Evolutionary conservation across 1,140 invertebrate species (phyloP), one percentile per base, ranked within the genome.

Genomic region (Rhopalosiphum padi): DNA sequence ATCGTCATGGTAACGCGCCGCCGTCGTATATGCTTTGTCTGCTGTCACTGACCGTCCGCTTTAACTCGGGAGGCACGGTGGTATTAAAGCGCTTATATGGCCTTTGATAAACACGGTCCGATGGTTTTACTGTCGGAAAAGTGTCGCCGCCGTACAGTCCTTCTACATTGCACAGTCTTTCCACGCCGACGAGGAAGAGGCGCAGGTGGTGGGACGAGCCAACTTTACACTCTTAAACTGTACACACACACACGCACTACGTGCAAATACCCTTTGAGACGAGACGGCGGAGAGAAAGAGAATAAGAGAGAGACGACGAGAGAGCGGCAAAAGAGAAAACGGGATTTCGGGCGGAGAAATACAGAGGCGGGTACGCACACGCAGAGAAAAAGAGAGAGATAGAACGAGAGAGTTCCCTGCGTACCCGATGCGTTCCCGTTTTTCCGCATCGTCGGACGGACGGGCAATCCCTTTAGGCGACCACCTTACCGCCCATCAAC

Each of bases 21-120:
- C 8, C 77, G 91, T 30, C 90, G 77, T 43, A 77, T 35, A 77
- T 77, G 77, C 91, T 85, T 93, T 83, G 91, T 93, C 48, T 46
- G 9, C 43, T 23, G 48, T 25, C 46, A n/a, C 77, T 93, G 91
- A 93, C 91, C 91, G 60, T 83, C 25, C n/a, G n/a, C 35, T 83
- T 88, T 48, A 77, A 83, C 60, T 83, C 46, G 46, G 43, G 22
- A 25, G 68, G 30, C 55, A 18, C 41, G 30, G 30, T 30, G 35
- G 68, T 37, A 92, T 86, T 55, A 86, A 93, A 53, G 43, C 91
- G 91, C 91, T 85, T 93, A 86, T 93, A 86, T 85, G 91, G 91
- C 82, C 48, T 93, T 93, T 86, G 91, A 93, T 93, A 93, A 93
- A 93, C 91, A 93, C 82, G 82, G 91, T 86, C 48, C 91, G 82